Percentiles rank a stretch among this genome's conserved stretches.
Evolutionary conservation across 1,140 invertebrate genomes (phyloP).

Genomic region (Musca vetustissima): DNA sequence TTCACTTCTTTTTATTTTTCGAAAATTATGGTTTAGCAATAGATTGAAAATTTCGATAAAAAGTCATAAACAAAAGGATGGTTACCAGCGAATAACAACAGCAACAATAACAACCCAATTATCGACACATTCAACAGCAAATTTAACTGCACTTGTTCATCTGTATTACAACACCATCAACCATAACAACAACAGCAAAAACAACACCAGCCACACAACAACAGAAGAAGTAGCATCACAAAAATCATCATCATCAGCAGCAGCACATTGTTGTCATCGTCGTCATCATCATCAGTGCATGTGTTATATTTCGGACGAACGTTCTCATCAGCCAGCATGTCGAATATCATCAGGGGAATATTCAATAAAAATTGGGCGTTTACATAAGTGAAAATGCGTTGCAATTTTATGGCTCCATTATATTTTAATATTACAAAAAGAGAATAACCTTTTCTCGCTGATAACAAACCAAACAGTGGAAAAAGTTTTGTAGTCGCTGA

Average conservation of each 20-base stretch:
- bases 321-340: background rate
- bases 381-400: slow-evolving; percentile 24
- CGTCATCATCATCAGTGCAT: background rate
- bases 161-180: too few species aligned
- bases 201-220: background rate
- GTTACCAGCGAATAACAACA: background rate
- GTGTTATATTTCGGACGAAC: background rate
- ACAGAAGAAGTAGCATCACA: background rate
- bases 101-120: slow-evolving; percentile 1
- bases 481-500: too few species aligned
- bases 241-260: background rate
- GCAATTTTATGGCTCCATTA: slow-evolving; percentile 24
- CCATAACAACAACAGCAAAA: too few species aligned
- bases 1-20: too few species aligned
- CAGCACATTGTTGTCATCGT: too few species aligned
- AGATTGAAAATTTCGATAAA: slow-evolving; percentile 23
- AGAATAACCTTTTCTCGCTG: too few species aligned
- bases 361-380: slow-evolving; percentile 24
- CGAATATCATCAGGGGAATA: slow-evolving; percentile 10
- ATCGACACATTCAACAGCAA: slow-evolving; percentile 11
- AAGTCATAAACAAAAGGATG: slow-evolving; percentile 22
- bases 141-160: background rate
- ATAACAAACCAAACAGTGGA: too few species aligned
- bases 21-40: slow-evolving; percentile 23
- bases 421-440: background rate